Base-by-base conservation (phyloP, 2,113 vertebrate genomes). In the Synchiropus splendidus region DNA sequence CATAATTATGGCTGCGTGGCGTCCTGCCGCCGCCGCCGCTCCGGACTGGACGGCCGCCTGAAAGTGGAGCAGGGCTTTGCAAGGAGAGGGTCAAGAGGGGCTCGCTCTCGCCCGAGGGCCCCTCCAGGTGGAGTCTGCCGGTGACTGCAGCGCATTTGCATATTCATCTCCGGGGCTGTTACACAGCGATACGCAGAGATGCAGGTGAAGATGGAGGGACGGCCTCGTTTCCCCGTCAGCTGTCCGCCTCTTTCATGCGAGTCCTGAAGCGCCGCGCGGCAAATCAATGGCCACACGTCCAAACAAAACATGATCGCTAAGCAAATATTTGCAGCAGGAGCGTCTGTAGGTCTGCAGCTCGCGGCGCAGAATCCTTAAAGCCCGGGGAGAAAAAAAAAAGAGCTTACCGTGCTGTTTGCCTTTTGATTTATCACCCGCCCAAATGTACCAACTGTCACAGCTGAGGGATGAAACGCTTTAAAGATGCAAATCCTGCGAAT, bases 311-410 rank as follows among this genome's bases (percentile, higher is more conserved):
- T 54, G 58, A 78, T 62, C 58, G 18, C 68, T 67, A 58, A 44
- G 72, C 71, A 82, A 84, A 83, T 80, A 83, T 85, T 83, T 77
- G 63, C 65, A 65, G 53, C 68, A 75, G 66, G 64, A 62, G 39
- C 52, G 56, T 56, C 50, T 45, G 38, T 42, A 54, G 61, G 60
- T 59, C 67, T 66, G 62, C 55, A 54, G 61, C 65, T 68, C 52
- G 53, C 52, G 56, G 61, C 63, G 57, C 31, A 61, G 54, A 63
- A 77, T 59, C 61, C 48, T 47, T 44, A 66, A 75, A 75, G 74
- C 42, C 67, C 46, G 38, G 50, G 56, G 31, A 45, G 31, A 45
- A 27, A 27, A 27, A 68, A 77, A 74, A 83, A 80, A 76, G 78
- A 75, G 66, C 64, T 68, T 69, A 64, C 61, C 39, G 42, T 47